Percentiles rank a stretch among this genome's conserved stretches.
These are phyloP conservation scores for Astyanax mexicanus DNA, from an alignment of 2,797 vertebrate genomes.

Conservation along the genomic window DNA sequence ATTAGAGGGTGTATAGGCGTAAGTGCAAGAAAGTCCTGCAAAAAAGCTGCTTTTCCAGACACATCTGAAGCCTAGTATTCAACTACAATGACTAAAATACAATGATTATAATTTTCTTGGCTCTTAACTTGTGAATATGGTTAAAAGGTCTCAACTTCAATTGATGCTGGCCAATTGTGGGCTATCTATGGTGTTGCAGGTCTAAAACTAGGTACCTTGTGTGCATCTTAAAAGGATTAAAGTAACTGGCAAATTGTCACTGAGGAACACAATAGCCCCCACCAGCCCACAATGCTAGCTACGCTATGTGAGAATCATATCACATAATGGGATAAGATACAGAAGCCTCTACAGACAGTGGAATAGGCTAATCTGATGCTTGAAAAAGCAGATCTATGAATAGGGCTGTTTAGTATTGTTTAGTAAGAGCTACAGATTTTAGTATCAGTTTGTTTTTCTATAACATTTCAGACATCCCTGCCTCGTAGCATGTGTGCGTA, in stretches of 20 bases:
- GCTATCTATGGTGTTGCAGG: neutral
- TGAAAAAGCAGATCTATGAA: constrained; percentile 25
- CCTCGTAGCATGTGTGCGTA: constrained; percentile 26
- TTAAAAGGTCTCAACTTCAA: neutral
- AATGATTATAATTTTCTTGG: neutral
- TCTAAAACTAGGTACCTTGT: neutral
- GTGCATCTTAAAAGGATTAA: neutral
- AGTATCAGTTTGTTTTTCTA: constrained; percentile 40
- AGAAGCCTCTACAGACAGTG: neutral
- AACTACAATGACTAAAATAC: constrained; percentile 13
- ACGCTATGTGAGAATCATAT: too few relatives aligned
- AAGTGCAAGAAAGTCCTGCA: constrained; percentile 16
- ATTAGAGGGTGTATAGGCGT: constrained; percentile 2
- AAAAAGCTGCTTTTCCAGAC: constrained; percentile 22
- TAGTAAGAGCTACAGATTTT: constrained; percentile 34
- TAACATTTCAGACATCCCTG: constrained; percentile 51
- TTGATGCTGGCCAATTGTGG: neutral
- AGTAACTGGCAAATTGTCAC: neutral
- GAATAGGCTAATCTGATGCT: neutral
- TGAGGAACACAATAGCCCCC: neutral
- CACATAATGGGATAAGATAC: neutral
- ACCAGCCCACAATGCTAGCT: neutral
- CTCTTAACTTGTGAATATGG: neutral
- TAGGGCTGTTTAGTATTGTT: constrained; percentile 20
- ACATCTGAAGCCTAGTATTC: neutral